Conservation (phyloP, 1,140 invertebrate species). For the Daktulosphaira vitifoliae region DNA sequence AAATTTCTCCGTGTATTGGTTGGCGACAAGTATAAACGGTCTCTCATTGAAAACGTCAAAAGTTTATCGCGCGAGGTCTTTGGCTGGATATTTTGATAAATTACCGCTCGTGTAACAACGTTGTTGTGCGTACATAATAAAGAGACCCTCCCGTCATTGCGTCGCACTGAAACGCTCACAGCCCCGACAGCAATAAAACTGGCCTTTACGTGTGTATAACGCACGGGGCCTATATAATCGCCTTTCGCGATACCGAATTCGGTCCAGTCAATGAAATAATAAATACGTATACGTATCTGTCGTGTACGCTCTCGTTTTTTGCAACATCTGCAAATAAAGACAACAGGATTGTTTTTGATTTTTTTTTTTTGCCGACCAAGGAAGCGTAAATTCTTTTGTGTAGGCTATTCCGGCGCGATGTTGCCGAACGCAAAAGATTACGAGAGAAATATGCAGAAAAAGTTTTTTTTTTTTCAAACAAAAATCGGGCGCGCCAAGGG, state of each 20-base stretch:
- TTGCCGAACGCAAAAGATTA: background rate
- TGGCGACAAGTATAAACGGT: conserved; percentile 28
- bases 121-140: too few relatives aligned
- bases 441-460: conserved; percentile 25
- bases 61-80: conserved; percentile 10
- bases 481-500: conserved; percentile 10
- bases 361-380: too few relatives aligned
- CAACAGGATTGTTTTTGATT: too few relatives aligned
- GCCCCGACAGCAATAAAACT: background rate
- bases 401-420: background rate
- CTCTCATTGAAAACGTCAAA: conserved; percentile 31
- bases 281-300: too few relatives aligned
- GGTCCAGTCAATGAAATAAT: too few relatives aligned
- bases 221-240: too few relatives aligned
- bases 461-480: background rate
- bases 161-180: background rate
- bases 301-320: too few relatives aligned
- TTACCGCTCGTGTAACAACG: background rate
- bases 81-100: conserved; percentile 27
- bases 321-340: too few relatives aligned
- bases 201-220: too few relatives aligned
- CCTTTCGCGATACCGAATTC: too few relatives aligned
- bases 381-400: conserved; percentile 8
- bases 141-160: background rate
- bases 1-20: too few relatives aligned